A percentile compares a stretch with the other conserved stretches of the same genome.
Evolutionary conservation across 2,797 vertebrate species (phyloP).

Genomic region (Acipenser oxyrinchus): DNA sequence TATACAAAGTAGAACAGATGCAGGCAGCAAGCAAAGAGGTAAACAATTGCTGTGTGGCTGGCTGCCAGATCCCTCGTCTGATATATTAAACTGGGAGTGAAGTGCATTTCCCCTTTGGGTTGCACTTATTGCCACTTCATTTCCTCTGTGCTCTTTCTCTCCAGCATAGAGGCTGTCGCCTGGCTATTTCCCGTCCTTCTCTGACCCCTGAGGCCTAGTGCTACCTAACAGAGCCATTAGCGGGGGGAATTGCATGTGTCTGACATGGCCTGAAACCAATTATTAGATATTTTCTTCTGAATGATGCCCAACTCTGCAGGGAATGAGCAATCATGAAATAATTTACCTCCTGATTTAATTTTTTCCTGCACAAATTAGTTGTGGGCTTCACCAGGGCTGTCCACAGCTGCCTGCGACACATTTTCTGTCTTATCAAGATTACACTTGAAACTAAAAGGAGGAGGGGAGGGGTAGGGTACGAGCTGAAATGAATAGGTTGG

Average conservation of each 20-base stretch:
- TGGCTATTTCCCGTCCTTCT: constrained; percentile 73
- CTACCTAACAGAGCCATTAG: constrained; percentile 89
- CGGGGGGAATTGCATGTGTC: constrained; percentile 93
- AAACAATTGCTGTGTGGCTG: constrained; percentile 97
- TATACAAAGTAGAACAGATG: constrained; percentile 99
- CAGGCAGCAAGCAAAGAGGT: constrained; percentile 97
- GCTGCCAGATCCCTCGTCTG: constrained; percentile 85
- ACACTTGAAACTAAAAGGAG: constrained; percentile 46
- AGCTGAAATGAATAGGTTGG: constrained; percentile 40
- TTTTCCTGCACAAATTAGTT: constrained; percentile 79
- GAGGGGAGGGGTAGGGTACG: constrained; percentile 28
- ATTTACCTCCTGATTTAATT: constrained; percentile 99
- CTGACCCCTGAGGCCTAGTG: constrained; percentile 85
- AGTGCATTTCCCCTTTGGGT: constrained; percentile 95
- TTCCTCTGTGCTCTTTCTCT: constrained; percentile 70
- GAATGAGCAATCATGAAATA: constrained; percentile 98
- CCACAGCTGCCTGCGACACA: constrained; percentile 51
- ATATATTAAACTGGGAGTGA: constrained; percentile 96
- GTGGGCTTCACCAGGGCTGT: constrained; percentile 48
- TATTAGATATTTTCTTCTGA: constrained; percentile 99
- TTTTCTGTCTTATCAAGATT: constrained; percentile 57
- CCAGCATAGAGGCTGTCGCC: constrained; percentile 56
- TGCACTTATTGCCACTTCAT: constrained; percentile 98
- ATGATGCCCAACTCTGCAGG: constrained; percentile 92
- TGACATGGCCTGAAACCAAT: constrained; percentile 98